phyloP scores from a whole-genome alignment of 2,113 vertebrate genomes.

The Fukomys damarensis region DNA sequence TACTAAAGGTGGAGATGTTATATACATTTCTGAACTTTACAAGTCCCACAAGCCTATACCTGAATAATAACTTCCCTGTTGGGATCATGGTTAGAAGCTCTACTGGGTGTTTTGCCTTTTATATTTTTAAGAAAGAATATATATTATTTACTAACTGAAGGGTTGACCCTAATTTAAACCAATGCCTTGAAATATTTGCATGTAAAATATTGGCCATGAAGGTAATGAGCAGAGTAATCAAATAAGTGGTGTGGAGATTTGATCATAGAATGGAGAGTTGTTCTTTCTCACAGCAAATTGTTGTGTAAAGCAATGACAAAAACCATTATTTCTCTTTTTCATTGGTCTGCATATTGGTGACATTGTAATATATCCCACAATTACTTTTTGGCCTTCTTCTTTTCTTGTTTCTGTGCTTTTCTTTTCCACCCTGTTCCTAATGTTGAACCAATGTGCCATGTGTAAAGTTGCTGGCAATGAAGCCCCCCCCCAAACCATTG shows the following conservation, averaged over 20 bases:
- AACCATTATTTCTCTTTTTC: conserved; percentile 77
- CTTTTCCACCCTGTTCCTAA: conserved; percentile 75
- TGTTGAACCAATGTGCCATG: conserved; percentile 68
- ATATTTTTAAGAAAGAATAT: not conserved
- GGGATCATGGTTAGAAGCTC: not conserved
- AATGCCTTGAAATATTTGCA: conserved; percentile 79
- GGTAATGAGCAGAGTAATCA: conserved; percentile 23
- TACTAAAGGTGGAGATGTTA: not conserved
- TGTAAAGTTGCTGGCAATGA: conserved; percentile 70
- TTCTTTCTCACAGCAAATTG: conserved; percentile 55
- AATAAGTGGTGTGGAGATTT: conserved; percentile 12
- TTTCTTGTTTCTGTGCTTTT: conserved; percentile 77
- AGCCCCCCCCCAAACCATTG: not conserved
- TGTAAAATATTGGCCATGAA: not conserved
- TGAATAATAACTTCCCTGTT: not conserved
- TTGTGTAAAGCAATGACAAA: not conserved
- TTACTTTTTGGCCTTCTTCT: conserved; percentile 62
- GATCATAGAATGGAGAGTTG: conserved; percentile 68
- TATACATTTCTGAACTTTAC: conserved; percentile 16
- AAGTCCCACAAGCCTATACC: not conserved
- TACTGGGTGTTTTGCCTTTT: not conserved
- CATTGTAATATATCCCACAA: conserved; percentile 72
- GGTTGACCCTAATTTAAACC: conserved; percentile 75
- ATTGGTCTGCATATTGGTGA: conserved; percentile 74
- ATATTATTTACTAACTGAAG: conserved; percentile 68